Evolutionary conservation across 2,113 vertebrate genomes (phyloP), one percentile per base, ranked within the genome.

Genomic region (Pelusios castaneus): DNA sequence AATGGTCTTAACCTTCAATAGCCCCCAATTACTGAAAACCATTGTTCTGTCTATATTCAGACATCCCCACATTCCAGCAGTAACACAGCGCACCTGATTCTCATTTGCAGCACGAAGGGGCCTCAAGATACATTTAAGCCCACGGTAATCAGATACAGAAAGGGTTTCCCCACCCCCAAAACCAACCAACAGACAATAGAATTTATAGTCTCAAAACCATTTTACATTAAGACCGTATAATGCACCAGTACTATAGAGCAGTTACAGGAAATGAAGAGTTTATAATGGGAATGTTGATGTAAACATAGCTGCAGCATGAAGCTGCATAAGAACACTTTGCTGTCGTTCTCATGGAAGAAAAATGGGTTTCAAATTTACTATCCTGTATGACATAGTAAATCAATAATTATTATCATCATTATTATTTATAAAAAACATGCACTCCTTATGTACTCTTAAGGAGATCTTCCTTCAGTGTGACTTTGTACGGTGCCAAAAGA

Each of bases 131-230:
- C 27, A 55, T 17, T 24, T 51, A 56, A 75, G 2, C 10, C 16
- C 14, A 9, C 58, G 88, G 80, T 80, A 84, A 47, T 52, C 34
- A 78, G 0, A 3, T 27, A 55, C 11, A 41, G 0, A 0, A 34
- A 89, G 5, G 8, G 2, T 52, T 89, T 91, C 17, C 76, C 89
- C 60, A 52, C 17, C 76, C 87, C 19, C 10, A 45, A 0, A 47
- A 22, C 31, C 41, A 41, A 45, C n/a, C n/a, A 21, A 89, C 88
- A n/a, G 13, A 4, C 16, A 31, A 60, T 21, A 84, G 55, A 49
- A 1, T 29, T 82, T 84, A 70, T 79, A n/a, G 82, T 77, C 87
- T 75, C 2, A 1, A 80, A 93, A 80, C 16, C 11, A 51, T 92
- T 93, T 84, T 67, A 79, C 8, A 0, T 16, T 55, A 58, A 73